phyloP scores from a whole-genome alignment of 2,888 invertebrate species.

The Troides helena region DNA sequence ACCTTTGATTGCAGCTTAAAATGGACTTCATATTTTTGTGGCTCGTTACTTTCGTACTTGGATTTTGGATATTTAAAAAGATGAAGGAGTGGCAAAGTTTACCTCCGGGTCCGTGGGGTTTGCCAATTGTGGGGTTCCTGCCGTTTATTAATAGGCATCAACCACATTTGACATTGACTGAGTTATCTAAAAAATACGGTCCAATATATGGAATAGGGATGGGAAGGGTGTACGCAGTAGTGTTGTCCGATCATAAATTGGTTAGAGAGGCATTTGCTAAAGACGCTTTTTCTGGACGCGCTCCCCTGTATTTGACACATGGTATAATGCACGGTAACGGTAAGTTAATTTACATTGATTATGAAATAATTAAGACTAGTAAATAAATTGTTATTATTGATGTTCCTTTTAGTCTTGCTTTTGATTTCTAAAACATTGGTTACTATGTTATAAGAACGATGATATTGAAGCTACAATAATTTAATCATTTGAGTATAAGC shows the following conservation, averaged over 20 bases:
- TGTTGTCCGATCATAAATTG: constrained; percentile 86
- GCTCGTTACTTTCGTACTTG: constrained; percentile 38
- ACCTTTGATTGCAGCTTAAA: constrained; percentile 14
- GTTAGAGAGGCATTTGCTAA: constrained; percentile 87
- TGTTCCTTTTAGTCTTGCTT: not conserved
- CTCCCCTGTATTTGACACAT: constrained; percentile 90
- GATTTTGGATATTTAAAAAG: constrained; percentile 59
- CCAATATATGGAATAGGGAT: constrained; percentile 86
- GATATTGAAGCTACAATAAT: not conserved
- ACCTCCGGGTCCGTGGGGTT: constrained; percentile 89
- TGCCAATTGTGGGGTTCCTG: constrained; percentile 90
- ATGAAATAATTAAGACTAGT: not conserved
- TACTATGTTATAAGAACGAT: not conserved
- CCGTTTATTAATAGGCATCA: constrained; percentile 84
- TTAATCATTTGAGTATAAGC: no score
- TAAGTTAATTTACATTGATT: constrained; percentile 53
- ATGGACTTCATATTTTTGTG: constrained; percentile 41
- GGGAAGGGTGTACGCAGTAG: constrained; percentile 88
- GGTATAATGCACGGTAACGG: constrained; percentile 94
- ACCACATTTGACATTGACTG: constrained; percentile 86
- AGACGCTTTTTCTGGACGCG: constrained; percentile 86
- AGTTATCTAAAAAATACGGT: constrained; percentile 85
- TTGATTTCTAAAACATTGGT: not conserved
- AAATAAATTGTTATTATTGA: not conserved
- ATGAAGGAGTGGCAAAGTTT: constrained; percentile 66